phyloP scores from a whole-genome alignment of 2,888 invertebrate species.

The Harpalus rubripes region DNA sequence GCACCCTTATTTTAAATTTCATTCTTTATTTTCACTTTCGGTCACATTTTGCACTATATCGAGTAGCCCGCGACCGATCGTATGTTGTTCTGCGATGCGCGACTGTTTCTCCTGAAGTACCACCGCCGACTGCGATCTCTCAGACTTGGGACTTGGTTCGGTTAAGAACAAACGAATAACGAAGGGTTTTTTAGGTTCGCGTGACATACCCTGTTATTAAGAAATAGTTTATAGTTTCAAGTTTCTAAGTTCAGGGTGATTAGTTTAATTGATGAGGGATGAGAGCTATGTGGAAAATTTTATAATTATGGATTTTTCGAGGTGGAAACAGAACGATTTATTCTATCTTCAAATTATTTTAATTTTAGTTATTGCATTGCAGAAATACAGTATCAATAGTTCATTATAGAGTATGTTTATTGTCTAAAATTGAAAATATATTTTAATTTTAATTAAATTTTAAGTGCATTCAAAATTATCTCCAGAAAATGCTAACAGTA shows the following conservation, averaged over 20 bases:
- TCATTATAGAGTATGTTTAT: no score
- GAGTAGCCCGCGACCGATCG: conserved; percentile 13
- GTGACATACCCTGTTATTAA: conserved; percentile 55
- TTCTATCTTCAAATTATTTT: no score
- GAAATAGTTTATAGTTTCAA: conserved; percentile 42
- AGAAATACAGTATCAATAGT: no score
- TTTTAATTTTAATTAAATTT: no score
- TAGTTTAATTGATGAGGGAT: conserved; percentile 4
- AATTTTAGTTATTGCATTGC: background rate
- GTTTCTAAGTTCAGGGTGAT: conserved; percentile 28
- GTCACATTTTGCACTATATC: conserved; percentile 54
- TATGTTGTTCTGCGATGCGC: conserved; percentile 34
- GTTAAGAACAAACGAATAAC: background rate
- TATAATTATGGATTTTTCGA: background rate
- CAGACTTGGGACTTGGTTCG: background rate
- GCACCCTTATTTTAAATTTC: conserved; percentile 45
- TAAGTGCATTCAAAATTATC: no score
- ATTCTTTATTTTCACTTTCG: conserved; percentile 39
- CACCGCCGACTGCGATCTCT: conserved; percentile 44
- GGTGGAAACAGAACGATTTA: no score
- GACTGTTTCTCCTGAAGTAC: conserved; percentile 39
- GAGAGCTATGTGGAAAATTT: background rate
- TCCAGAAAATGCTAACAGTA: no score
- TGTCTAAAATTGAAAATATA: no score
- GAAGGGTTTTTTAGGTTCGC: conserved; percentile 41